phyloP scores from a whole-genome alignment of 2,113 vertebrate species.

The Vimba vimba region DNA sequence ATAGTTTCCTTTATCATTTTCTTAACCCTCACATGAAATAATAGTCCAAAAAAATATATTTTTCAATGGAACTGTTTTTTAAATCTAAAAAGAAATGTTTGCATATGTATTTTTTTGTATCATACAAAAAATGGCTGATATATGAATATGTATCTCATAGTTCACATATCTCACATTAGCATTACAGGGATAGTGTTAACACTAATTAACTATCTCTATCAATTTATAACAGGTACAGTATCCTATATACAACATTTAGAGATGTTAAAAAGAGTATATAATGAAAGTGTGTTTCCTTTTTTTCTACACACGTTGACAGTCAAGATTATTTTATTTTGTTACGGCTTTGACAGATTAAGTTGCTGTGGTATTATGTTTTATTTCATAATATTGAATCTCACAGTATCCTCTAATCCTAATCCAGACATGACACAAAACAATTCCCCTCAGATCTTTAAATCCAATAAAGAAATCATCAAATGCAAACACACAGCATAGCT shows the following conservation, averaged over 20 bases:
- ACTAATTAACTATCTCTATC: too few species aligned
- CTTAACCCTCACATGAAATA: too few species aligned
- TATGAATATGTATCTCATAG: too few species aligned
- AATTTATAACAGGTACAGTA: too few species aligned
- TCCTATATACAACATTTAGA: not conserved
- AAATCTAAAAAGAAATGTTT: too few species aligned
- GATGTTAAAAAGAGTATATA: not conserved
- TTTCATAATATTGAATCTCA: slow-evolving; percentile 4
- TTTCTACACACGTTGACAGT: not conserved
- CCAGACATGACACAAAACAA: slow-evolving; percentile 23
- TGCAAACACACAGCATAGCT: slow-evolving; percentile 27
- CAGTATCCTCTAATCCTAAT: slow-evolving; percentile 46
- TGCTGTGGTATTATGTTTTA: slow-evolving; percentile 19
- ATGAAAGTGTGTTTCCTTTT: not conserved
- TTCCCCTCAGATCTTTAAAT: slow-evolving; percentile 24
- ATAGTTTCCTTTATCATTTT: not conserved
- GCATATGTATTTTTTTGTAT: not conserved
- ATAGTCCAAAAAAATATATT: too few species aligned
- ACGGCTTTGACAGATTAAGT: slow-evolving; percentile 28
- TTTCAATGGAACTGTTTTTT: too few species aligned
- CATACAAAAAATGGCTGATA: not conserved
- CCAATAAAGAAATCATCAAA: slow-evolving; percentile 35
- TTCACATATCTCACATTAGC: too few species aligned
- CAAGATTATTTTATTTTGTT: slow-evolving; percentile 8
- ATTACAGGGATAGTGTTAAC: too few species aligned